These are phyloP conservation scores for Callorhinus ursinus DNA, from an alignment of 2,113 vertebrate species.

Conservation along the genomic window DNA sequence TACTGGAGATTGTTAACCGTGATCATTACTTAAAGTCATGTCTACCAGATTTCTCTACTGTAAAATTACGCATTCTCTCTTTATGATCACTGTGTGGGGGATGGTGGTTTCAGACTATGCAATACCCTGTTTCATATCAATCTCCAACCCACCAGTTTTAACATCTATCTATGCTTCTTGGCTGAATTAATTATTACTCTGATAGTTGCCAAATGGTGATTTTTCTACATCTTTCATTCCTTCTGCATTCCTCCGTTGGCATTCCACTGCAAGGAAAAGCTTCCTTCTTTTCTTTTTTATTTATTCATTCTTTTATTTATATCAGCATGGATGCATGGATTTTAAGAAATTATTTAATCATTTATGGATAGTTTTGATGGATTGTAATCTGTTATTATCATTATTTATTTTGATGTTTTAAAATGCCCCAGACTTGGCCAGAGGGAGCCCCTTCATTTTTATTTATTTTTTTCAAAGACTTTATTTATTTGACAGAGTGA, in stretches of 20 bases:
- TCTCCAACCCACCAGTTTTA: background rate
- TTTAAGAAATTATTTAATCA: background rate
- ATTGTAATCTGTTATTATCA: background rate
- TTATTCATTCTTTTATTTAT: background rate
- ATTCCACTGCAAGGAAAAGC: background rate
- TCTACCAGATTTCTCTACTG: background rate
- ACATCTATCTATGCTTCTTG: background rate
- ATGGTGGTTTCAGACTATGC: background rate
- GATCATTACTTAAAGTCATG: background rate
- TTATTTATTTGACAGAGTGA: background rate
- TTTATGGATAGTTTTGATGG: background rate
- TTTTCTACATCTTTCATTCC: slow-evolving; percentile 5
- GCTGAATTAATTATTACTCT: background rate
- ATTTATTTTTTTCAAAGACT: background rate
- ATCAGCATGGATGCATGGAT: background rate
- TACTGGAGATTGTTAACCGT: background rate
- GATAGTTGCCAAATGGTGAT: background rate
- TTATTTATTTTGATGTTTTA: slow-evolving; percentile 17
- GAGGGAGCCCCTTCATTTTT: background rate
- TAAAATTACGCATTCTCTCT: background rate
- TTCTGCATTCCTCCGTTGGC: background rate
- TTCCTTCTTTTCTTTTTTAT: background rate
- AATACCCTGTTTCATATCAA: background rate
- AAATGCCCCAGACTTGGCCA: background rate
- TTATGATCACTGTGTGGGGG: background rate